These are phyloP conservation scores for Scrobipalpa atriplicella DNA, from an alignment of 2,888 invertebrate genomes.

Conservation along the genomic window DNA sequence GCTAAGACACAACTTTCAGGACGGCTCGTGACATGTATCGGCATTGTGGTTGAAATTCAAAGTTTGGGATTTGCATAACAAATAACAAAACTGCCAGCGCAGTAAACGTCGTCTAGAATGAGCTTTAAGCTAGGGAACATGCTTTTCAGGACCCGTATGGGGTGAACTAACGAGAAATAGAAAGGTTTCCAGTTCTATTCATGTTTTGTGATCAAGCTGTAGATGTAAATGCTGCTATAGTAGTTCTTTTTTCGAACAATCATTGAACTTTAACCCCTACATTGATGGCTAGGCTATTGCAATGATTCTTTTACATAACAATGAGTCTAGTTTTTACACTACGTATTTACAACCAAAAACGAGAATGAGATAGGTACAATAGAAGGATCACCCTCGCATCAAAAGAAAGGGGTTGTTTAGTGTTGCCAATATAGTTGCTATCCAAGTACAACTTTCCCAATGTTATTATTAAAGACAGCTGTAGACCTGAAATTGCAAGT, in stretches of 20 bases:
- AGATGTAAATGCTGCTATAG: too few relatives aligned
- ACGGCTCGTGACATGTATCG: conserved; percentile 43
- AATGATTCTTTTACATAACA: neutral
- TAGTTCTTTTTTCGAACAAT: neutral
- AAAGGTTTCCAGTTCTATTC: too few relatives aligned
- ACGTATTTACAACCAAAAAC: conserved; percentile 1
- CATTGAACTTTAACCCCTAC: neutral
- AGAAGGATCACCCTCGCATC: neutral
- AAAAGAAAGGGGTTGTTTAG: neutral
- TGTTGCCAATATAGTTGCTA: neutral
- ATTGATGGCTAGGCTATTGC: neutral
- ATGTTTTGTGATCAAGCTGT: too few relatives aligned
- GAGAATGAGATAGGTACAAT: neutral
- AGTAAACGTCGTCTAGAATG: too few relatives aligned
- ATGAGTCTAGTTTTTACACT: neutral
- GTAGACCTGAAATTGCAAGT: neutral
- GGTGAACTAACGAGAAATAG: too few relatives aligned
- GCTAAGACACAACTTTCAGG: conserved; percentile 35
- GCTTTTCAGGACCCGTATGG: too few relatives aligned
- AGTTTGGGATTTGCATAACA: conserved; percentile 47
- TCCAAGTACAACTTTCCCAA: neutral
- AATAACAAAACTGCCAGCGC: conserved; percentile 35
- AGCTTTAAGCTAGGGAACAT: too few relatives aligned
- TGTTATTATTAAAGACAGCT: neutral
- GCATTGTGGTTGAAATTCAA: conserved; percentile 40